Conservation (phyloP, 2,888 invertebrate species). For the Meliscaeva auricollis region DNA sequence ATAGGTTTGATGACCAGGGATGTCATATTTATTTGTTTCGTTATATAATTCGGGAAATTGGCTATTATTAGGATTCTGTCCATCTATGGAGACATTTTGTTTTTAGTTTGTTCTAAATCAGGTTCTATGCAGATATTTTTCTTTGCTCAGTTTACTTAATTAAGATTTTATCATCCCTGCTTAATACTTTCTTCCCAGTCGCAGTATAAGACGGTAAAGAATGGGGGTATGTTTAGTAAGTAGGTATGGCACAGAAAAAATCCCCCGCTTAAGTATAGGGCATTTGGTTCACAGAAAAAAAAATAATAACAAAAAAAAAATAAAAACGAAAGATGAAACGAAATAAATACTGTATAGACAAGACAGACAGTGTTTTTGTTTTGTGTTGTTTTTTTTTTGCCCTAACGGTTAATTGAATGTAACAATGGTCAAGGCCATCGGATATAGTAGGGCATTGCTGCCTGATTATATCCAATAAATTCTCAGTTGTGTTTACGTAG, state of each 20-base stretch:
- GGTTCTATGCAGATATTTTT: too few species aligned
- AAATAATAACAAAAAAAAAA: conserved; percentile 5
- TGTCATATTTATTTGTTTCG: background rate
- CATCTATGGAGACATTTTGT: too few species aligned
- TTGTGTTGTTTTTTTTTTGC: conserved; percentile 24
- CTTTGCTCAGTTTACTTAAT: too few species aligned
- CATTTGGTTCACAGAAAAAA: background rate
- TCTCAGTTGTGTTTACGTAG: background rate
- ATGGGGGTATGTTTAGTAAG: conserved; percentile 2
- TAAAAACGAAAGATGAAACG: background rate
- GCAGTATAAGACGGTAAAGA: background rate
- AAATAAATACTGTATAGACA: conserved; percentile 35
- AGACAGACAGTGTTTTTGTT: conserved; percentile 38
- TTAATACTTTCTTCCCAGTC: background rate
- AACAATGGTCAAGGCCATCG: conserved; percentile 72
- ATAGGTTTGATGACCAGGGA: background rate
- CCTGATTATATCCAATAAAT: conserved; percentile 17
- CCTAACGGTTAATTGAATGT: conserved; percentile 72
- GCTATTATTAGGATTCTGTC: too few species aligned
- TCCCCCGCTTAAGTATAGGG: conserved; percentile 3
- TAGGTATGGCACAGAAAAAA: background rate
- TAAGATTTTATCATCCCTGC: conserved; percentile 11
- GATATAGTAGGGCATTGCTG: conserved; percentile 61
- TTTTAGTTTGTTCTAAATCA: too few species aligned
- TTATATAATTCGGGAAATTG: too few species aligned